phyloP scores from a whole-genome alignment of 2,113 vertebrate species.

The Prionailurus viverrinus region DNA sequence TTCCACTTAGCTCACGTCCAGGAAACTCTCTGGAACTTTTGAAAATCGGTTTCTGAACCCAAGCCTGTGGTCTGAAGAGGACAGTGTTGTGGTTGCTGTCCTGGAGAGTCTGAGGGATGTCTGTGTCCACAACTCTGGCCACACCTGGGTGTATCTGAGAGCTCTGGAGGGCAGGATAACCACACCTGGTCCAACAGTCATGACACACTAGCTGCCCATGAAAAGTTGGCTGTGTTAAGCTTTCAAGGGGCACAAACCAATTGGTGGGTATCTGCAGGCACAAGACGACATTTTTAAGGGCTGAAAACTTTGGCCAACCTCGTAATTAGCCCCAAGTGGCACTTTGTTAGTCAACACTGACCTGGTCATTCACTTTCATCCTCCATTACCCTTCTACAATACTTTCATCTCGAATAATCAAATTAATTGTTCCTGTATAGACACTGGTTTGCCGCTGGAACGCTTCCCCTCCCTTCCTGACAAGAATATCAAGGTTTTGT shows the following conservation, averaged over 20 bases:
- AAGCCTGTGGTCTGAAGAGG: not conserved
- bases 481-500: not conserved
- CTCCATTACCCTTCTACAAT: not conserved
- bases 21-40: not conserved
- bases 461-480: not conserved
- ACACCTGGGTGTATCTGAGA: not conserved
- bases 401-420: not conserved
- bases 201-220: not conserved
- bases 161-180: too few species aligned
- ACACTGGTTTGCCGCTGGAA: not conserved
- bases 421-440: not conserved
- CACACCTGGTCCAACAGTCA: not conserved
- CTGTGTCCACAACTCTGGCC: not conserved
- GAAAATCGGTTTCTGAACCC: not conserved
- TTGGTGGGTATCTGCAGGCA: too few species aligned
- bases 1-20: not conserved
- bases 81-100: too few species aligned
- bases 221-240: not conserved
- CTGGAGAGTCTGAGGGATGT: not conserved
- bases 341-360: not conserved
- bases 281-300: not conserved
- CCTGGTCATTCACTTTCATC: not conserved
- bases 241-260: not conserved
- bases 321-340: not conserved
- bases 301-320: not conserved